phyloP scores from a whole-genome alignment of 2,113 vertebrate genomes.

The Gymnarchus niloticus region DNA sequence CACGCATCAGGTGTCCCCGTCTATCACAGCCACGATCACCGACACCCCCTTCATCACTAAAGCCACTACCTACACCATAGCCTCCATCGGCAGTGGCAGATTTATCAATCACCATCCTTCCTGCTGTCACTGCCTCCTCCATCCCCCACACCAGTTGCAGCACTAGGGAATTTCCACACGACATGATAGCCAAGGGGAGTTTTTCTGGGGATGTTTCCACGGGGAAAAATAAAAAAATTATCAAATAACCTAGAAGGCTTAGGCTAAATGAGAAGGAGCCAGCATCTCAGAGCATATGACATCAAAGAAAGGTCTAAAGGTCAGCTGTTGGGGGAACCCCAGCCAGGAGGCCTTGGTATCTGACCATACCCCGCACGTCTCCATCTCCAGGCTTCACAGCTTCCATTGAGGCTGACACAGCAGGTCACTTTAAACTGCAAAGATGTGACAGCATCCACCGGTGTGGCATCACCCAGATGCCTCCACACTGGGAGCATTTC shows the following conservation, averaged over 20 bases:
- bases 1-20: not conserved
- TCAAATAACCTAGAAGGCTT: not conserved
- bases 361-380: not conserved
- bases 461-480: not conserved
- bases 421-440: not conserved
- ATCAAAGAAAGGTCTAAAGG: not conserved
- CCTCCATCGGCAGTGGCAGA: not conserved
- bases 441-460: not conserved
- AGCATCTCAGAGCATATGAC: too few relatives aligned
- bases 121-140: not conserved
- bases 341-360: not conserved
- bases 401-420: not conserved
- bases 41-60: not conserved
- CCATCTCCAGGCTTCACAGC: not conserved
- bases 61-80: not conserved
- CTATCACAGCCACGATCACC: not conserved
- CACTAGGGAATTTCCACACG: constrained; percentile 26
- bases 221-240: not conserved
- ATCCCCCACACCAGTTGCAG: not conserved
- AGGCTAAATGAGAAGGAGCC: not conserved
- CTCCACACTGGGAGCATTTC: not conserved
- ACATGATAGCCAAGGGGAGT: constrained; percentile 16
- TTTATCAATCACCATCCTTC: not conserved
- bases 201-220: constrained; percentile 27
- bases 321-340: not conserved